A percentile compares a stretch with the other conserved stretches of the same genome.
phyloP scores from a whole-genome alignment of 2,888 invertebrate genomes.

The Norana najaformis region DNA sequence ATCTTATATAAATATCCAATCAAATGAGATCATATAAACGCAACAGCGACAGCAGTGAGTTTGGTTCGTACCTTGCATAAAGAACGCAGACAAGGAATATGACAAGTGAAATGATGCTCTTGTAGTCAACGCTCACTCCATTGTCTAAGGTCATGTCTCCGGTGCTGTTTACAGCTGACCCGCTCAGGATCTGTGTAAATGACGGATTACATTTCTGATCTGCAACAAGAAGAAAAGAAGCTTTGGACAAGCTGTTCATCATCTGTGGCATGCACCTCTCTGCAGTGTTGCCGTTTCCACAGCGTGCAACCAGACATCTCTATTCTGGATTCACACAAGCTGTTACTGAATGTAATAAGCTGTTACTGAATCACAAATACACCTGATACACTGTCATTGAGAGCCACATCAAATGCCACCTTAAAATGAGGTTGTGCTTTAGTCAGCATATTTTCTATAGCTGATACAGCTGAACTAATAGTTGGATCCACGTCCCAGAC shows the following conservation, averaged over 20 bases:
- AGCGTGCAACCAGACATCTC: too few species aligned
- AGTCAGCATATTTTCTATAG: too few species aligned
- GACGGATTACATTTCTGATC: conserved; percentile 78
- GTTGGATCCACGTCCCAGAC: too few species aligned
- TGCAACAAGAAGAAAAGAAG: conserved; percentile 57
- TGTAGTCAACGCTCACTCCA: conserved; percentile 65
- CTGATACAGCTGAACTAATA: too few species aligned
- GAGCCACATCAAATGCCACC: neutral
- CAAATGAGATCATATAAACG: neutral
- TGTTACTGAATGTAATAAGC: too few species aligned
- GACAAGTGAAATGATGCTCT: conserved; percentile 86
- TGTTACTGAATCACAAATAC: too few species aligned
- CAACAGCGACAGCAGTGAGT: neutral
- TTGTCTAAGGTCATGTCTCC: conserved; percentile 28
- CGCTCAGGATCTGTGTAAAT: conserved; percentile 56
- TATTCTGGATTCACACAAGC: too few species aligned
- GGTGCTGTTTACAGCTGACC: neutral
- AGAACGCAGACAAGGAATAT: conserved; percentile 94
- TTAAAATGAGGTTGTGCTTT: too few species aligned
- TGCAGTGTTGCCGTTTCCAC: too few species aligned
- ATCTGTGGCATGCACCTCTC: too few species aligned
- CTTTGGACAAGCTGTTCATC: too few species aligned
- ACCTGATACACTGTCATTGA: neutral
- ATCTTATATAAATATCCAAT: neutral
- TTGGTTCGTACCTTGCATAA: conserved; percentile 72